A percentile compares a stretch with the other conserved stretches of the same genome.
Evolutionary conservation across 2,888 invertebrate species (phyloP).

Genomic region (Eilema caniola): DNA sequence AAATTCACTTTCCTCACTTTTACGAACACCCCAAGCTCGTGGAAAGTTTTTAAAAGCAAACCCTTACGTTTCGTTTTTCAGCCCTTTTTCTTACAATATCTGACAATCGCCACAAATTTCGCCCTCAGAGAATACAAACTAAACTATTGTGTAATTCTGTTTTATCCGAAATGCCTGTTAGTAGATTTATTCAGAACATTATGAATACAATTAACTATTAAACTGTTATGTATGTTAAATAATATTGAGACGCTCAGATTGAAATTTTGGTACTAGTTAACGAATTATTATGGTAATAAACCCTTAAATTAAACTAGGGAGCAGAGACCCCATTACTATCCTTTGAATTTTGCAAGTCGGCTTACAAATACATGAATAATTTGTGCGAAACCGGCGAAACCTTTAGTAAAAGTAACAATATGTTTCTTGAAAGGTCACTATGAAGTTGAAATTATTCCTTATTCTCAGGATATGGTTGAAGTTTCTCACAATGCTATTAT

Average conservation of each 20-base stretch:
- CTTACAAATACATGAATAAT: constrained; percentile 11
- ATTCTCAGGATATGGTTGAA: constrained; percentile 62
- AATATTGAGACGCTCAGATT: constrained; percentile 30
- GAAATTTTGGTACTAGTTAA: constrained; percentile 25
- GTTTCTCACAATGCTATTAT: constrained; percentile 60
- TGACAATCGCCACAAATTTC: constrained; percentile 69
- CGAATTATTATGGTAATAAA: constrained; percentile 34
- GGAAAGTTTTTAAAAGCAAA: constrained; percentile 57
- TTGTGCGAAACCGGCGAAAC: not conserved
- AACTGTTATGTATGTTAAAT: constrained; percentile 22
- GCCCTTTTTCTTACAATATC: constrained; percentile 56
- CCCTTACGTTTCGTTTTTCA: constrained; percentile 56
- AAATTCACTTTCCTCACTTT: constrained; percentile 53
- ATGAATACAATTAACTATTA: constrained; percentile 17
- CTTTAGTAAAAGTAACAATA: constrained; percentile 19
- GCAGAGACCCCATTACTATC: constrained; percentile 4
- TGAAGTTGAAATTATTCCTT: constrained; percentile 57
- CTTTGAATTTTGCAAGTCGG: constrained; percentile 9
- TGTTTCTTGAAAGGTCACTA: constrained; percentile 35
- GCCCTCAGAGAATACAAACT: constrained; percentile 29
- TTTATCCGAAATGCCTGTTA: constrained; percentile 14
- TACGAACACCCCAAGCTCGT: constrained; percentile 51
- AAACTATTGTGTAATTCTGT: constrained; percentile 15
- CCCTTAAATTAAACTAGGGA: constrained; percentile 20
- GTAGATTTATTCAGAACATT: constrained; percentile 12